phyloP scores from a whole-genome alignment of 2,113 vertebrate genomes.

The Isurus oxyrinchus region DNA sequence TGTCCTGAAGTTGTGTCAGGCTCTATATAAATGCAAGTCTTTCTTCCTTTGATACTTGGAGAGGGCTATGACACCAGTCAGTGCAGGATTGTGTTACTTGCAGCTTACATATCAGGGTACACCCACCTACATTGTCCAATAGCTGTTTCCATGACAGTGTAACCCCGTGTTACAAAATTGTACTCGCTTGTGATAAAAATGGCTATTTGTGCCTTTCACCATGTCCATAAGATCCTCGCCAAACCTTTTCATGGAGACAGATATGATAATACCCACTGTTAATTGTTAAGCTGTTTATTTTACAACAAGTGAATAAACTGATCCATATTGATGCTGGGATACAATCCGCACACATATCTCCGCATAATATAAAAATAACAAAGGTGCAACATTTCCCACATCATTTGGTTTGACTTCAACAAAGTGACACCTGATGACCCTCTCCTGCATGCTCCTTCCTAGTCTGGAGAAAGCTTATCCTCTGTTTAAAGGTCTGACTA shows the following conservation, averaged over 20 bases:
- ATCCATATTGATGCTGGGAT: neutral
- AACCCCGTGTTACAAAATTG: neutral
- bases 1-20: neutral
- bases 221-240: neutral
- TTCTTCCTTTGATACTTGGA: neutral
- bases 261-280: neutral
- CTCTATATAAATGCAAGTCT: neutral
- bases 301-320: neutral
- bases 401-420: neutral
- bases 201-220: neutral
- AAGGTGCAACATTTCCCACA: neutral
- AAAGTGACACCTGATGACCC: neutral
- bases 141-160: neutral
- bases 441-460: neutral
- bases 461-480: no score
- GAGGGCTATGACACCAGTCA: neutral
- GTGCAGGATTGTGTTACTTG: neutral
- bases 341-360: neutral
- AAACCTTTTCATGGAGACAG: neutral
- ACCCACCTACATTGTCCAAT: neutral
- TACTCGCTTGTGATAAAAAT: neutral
- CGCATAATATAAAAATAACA: neutral
- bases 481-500: neutral
- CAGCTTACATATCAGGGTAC: neutral
- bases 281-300: neutral